These are phyloP conservation scores for Brachionus sp. DNA, from an alignment of 1,140 invertebrate genomes.

Conservation along the genomic window DNA sequence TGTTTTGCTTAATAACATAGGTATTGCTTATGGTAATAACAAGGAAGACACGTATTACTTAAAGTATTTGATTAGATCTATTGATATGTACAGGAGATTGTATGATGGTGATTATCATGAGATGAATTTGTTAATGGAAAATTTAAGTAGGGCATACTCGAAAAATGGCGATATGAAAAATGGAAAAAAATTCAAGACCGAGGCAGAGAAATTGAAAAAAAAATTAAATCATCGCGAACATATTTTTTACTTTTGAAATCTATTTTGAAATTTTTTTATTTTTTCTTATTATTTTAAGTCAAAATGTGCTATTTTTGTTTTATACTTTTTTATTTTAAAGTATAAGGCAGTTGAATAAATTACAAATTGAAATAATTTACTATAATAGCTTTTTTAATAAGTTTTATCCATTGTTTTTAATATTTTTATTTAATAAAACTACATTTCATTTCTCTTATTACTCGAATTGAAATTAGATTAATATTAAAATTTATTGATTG, in stretches of 20 bases:
- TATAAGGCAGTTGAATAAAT: not conserved
- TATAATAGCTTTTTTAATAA: not conserved
- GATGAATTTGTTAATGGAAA: not conserved
- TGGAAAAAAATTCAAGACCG: not conserved
- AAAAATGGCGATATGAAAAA: slow-evolving; percentile 31
- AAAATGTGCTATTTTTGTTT: not conserved
- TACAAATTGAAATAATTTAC: not conserved
- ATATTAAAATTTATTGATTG: too few relatives aligned
- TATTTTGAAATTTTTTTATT: not conserved
- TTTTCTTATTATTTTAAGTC: not conserved
- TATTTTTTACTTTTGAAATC: slow-evolving; percentile 22
- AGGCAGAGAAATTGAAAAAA: not conserved
- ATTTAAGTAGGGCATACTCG: not conserved
- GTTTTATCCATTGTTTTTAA: too few relatives aligned
- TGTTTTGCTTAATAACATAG: not conserved
- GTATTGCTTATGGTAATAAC: slow-evolving; percentile 6
- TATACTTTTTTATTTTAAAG: not conserved
- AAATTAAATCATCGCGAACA: slow-evolving; percentile 4
- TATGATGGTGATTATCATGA: slow-evolving; percentile 11
- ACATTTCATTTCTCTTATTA: too few relatives aligned
- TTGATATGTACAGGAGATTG: slow-evolving; percentile 28
- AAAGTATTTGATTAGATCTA: slow-evolving; percentile 7
- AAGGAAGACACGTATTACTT: slow-evolving; percentile 1
- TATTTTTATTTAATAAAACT: too few relatives aligned
- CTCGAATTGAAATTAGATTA: too few relatives aligned